phyloP scores from a whole-genome alignment of 2,113 vertebrate genomes.

The Phylloscopus trochiloides region DNA sequence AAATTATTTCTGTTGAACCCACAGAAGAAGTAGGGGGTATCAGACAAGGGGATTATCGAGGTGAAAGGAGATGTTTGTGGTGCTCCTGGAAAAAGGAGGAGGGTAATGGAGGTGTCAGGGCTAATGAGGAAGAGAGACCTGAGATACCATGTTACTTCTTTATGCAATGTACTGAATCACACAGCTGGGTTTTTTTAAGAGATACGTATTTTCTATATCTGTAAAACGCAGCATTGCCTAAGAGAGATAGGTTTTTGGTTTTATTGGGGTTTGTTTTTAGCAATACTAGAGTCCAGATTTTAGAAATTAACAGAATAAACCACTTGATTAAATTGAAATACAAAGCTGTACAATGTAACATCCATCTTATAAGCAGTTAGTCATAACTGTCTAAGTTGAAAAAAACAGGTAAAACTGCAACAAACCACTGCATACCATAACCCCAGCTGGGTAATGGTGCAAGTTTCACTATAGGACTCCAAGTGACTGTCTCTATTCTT shows the following conservation, averaged over 20 bases:
- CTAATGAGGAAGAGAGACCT: not conserved
- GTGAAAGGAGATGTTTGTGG: not conserved
- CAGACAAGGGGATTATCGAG: not conserved
- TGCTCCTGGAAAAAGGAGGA: not conserved
- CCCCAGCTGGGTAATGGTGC: not conserved
- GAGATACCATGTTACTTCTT: not conserved
- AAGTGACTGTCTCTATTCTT: not conserved
- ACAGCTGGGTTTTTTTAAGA: not conserved
- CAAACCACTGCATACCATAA: not conserved
- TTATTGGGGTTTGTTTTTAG: not conserved
- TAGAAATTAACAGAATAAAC: not conserved
- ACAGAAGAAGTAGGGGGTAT: not conserved
- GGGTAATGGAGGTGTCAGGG: not conserved
- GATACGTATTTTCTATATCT: not conserved
- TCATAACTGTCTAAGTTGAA: not conserved
- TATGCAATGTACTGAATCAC: not conserved
- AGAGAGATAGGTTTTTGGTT: not conserved
- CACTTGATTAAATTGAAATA: not conserved
- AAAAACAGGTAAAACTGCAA: not conserved
- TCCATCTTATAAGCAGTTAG: not conserved
- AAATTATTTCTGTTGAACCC: not conserved
- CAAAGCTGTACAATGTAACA: not conserved
- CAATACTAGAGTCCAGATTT: not conserved
- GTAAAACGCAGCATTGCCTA: not conserved
- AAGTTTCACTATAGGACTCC: not conserved